These are phyloP conservation scores for Rambutsinella grinnellia DNA, from an alignment of 2,888 invertebrate species.

Conservation along the genomic window DNA sequence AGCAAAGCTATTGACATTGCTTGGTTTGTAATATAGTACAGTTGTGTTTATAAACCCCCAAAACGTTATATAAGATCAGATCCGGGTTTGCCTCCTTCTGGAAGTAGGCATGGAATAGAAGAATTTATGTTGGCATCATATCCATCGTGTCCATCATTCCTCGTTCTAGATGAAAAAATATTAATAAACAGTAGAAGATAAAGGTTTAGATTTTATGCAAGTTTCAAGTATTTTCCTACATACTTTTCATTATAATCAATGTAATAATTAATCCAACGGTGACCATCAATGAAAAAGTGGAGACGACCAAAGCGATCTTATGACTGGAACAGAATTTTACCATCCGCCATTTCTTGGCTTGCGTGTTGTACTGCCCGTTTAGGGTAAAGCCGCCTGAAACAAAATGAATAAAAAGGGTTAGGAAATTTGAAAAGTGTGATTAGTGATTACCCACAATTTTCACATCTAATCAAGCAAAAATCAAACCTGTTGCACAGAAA, in stretches of 20 bases:
- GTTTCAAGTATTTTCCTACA: conserved; percentile 27
- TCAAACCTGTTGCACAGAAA: not conserved
- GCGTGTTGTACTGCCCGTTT: conserved; percentile 64
- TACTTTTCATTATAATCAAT: conserved; percentile 66
- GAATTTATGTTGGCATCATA: conserved; percentile 42
- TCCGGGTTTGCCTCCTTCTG: conserved; percentile 10
- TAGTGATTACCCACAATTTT: too few relatives aligned
- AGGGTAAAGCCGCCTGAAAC: conserved; percentile 64
- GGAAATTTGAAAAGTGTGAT: too few relatives aligned
- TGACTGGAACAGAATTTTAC: conserved; percentile 66
- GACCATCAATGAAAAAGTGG: conserved; percentile 65
- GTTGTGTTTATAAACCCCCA: conserved; percentile 22
- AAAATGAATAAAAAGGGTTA: not conserved
- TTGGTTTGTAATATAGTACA: not conserved
- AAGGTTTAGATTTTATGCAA: not conserved
- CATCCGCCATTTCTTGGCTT: conserved; percentile 57
- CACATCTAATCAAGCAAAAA: not conserved
- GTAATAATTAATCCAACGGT: conserved; percentile 65
- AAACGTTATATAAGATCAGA: conserved; percentile 11
- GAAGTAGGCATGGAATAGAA: not conserved
- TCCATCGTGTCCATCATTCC: conserved; percentile 67
- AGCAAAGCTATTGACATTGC: conserved; percentile 5
- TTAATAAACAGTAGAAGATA: too few relatives aligned
- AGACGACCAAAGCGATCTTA: conserved; percentile 66
- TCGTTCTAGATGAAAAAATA: conserved; percentile 54